These are phyloP conservation scores for Pelodytes ibericus DNA, from an alignment of 2,797 vertebrate species.

Conservation along the genomic window DNA sequence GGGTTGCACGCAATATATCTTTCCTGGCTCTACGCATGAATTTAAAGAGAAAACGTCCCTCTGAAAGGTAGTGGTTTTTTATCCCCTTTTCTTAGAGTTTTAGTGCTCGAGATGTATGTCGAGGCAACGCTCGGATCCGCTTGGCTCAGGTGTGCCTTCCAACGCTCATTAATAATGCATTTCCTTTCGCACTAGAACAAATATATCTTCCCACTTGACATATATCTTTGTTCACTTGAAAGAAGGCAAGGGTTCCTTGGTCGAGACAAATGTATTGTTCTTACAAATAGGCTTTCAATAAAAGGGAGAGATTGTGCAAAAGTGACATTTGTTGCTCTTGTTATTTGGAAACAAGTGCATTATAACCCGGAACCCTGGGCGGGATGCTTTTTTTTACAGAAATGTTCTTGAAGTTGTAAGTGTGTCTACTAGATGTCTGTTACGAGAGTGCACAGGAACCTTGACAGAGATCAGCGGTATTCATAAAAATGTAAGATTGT, in stretches of 20 bases:
- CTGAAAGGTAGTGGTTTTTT: background rate
- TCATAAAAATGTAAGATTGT: no score
- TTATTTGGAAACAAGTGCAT: background rate
- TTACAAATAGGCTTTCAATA: conserved; percentile 10
- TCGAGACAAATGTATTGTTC: conserved; percentile 16
- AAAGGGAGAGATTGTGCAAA: background rate
- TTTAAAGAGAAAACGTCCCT: conserved; percentile 12
- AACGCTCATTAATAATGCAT: conserved; percentile 32
- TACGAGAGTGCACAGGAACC: no score
- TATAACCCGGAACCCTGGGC: no score
- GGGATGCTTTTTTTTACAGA: no score
- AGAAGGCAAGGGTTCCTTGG: background rate
- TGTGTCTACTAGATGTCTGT: no score
- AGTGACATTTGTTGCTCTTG: background rate
- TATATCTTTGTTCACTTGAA: conserved; percentile 12
- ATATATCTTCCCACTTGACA: conserved; percentile 40
- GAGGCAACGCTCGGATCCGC: conserved; percentile 18
- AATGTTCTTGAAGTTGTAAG: no score
- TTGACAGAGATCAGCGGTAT: no score
- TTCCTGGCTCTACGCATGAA: conserved; percentile 6
- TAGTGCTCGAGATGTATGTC: conserved; percentile 11
- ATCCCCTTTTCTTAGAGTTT: conserved; percentile 13
- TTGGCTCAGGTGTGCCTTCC: conserved; percentile 31
- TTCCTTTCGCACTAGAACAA: conserved; percentile 22
- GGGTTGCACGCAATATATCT: conserved; percentile 4